Conservation (phyloP, 1,140 invertebrate genomes). For the Caenorhabditis briggsae region DNA sequence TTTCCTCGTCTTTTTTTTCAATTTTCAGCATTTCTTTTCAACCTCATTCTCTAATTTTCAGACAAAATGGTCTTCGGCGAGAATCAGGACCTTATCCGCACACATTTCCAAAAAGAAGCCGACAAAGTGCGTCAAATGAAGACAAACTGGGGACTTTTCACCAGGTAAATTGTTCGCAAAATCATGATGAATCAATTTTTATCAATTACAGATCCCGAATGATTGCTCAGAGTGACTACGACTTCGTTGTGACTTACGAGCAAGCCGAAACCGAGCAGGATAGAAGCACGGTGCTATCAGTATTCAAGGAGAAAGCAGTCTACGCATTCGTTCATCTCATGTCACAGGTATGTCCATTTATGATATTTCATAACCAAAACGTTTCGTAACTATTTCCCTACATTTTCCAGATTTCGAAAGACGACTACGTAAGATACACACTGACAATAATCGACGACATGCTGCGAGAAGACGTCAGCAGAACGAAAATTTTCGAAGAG, state of each 20-base stretch:
- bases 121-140: constrained; percentile 33
- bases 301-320: constrained; percentile 15
- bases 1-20: not conserved
- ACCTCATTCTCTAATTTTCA: not conserved
- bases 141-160: constrained; percentile 42
- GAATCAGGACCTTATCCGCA: constrained; percentile 19
- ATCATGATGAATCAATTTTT: not conserved
- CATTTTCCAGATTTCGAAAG: constrained; percentile 89
- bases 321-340: constrained; percentile 34
- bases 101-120: constrained; percentile 43
- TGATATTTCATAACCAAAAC: not conserved
- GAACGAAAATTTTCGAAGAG: constrained; percentile 95
- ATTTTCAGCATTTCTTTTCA: not conserved
- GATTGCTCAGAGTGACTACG: constrained; percentile 33
- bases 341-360: constrained; percentile 3
- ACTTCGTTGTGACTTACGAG: constrained; percentile 38
- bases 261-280: constrained; percentile 13
- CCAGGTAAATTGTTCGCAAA: not conserved
- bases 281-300: not conserved
- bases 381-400: not conserved
- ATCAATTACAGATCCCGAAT: not conserved
- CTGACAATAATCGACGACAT: constrained; percentile 97
- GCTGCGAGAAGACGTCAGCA: constrained; percentile 92
- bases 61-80: constrained; percentile 34
- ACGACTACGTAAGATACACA: constrained; percentile 97